Percentiles rank a stretch among this genome's conserved stretches.
Evolutionary conservation across 1,140 invertebrate species (phyloP).

Genomic region (Drosophila bocqueti): DNA sequence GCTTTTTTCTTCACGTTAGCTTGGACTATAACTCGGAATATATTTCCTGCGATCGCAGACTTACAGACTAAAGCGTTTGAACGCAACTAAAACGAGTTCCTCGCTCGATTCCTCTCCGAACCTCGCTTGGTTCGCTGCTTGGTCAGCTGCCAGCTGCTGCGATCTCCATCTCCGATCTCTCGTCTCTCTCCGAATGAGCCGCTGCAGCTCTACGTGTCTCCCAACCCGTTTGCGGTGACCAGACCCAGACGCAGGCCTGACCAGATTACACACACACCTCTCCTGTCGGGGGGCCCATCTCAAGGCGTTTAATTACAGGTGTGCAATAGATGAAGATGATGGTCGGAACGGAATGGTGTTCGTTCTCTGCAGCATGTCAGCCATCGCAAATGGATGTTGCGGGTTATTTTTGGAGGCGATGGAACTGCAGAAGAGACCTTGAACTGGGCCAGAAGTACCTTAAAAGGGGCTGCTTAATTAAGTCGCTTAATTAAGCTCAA

Average conservation of each 20-base stretch:
- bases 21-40: conserved; percentile 2
- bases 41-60: conserved; percentile 68
- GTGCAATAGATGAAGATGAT: conserved; percentile 41
- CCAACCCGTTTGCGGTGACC: conserved; percentile 60
- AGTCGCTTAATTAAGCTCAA: background rate
- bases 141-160: conserved; percentile 58
- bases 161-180: conserved; percentile 10
- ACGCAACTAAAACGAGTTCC: conserved; percentile 81
- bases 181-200: conserved; percentile 9
- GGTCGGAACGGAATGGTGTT: conserved; percentile 24
- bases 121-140: conserved; percentile 20
- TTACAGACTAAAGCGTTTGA: conserved; percentile 83
- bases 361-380: conserved; percentile 14
- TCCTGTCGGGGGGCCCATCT: conserved; percentile 29
- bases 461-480: background rate
- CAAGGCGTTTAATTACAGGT: conserved; percentile 56
- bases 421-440: conserved; percentile 23
- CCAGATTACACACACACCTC: conserved; percentile 23
- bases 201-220: conserved; percentile 10
- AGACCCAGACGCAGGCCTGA: conserved; percentile 10
- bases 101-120: conserved; percentile 63
- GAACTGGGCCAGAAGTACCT: background rate
- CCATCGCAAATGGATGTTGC: conserved; percentile 13
- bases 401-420: conserved; percentile 35
- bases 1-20: conserved; percentile 19